phyloP scores from a whole-genome alignment of 2,113 vertebrate genomes.

The Leucopsar rothschildi region DNA sequence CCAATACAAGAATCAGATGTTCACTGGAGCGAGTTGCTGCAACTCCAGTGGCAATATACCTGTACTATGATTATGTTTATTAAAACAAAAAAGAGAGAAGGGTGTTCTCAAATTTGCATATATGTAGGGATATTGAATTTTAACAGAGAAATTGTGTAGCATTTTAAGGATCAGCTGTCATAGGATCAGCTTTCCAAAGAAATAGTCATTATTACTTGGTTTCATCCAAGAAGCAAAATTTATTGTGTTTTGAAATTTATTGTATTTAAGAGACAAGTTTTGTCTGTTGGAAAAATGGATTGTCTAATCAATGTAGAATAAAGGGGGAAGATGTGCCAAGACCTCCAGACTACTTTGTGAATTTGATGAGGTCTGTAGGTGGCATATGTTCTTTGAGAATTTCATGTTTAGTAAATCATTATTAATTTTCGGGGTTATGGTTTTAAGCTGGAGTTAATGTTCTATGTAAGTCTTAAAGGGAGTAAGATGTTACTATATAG shows the following conservation, averaged over 20 bases:
- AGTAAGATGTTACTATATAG: not conserved
- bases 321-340: not conserved
- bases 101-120: not conserved
- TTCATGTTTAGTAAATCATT: not conserved
- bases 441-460: not conserved
- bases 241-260: not conserved
- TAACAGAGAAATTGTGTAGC: not conserved
- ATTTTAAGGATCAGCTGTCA: not conserved
- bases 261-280: not conserved
- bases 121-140: not conserved
- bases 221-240: not conserved
- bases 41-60: not conserved
- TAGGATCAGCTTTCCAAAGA: not conserved
- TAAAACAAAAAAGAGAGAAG: not conserved
- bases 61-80: not conserved
- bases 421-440: not conserved
- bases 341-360: not conserved
- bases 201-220: not conserved
- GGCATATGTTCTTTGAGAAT: not conserved
- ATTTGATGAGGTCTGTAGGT: not conserved
- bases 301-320: not conserved
- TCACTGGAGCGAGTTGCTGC: not conserved
- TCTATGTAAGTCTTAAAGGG: not conserved
- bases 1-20: not conserved
- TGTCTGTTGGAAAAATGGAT: constrained; percentile 30